Evolutionary conservation across 2,888 invertebrate species (phyloP).

Genomic region (Sylvicola cinctus): DNA sequence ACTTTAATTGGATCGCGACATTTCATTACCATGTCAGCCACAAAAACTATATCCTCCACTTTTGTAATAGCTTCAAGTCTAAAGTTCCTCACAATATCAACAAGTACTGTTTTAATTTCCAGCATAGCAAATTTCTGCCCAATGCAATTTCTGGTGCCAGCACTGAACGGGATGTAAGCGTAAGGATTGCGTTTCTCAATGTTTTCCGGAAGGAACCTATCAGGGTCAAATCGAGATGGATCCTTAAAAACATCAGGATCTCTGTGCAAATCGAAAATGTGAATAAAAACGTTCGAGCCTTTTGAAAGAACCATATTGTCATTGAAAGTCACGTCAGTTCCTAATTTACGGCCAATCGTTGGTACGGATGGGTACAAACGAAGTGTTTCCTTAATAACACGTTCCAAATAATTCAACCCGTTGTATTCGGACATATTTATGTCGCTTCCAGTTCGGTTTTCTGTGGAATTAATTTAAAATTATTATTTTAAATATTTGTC

Average conservation of each 20-base stretch:
- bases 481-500: constrained; percentile 32
- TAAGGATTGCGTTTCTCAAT: constrained; percentile 36
- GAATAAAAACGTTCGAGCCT: constrained; percentile 30
- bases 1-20: no score
- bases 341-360: constrained; percentile 22
- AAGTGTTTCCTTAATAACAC: constrained; percentile 32
- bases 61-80: constrained; percentile 31
- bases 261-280: constrained; percentile 40
- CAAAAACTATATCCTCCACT: constrained; percentile 31
- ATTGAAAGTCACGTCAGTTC: constrained; percentile 10
- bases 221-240: constrained; percentile 46
- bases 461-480: constrained; percentile 25
- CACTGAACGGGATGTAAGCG: constrained; percentile 47
- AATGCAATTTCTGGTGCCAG: constrained; percentile 37
- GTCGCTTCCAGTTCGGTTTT: no score
- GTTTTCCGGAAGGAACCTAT: constrained; percentile 46
- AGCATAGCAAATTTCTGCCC: constrained; percentile 36
- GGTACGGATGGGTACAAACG: constrained; percentile 33
- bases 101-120: constrained; percentile 34
- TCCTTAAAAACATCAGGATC: constrained; percentile 41
- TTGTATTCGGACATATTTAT: constrained; percentile 11
- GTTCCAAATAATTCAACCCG: constrained; percentile 27
- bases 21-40: constrained; percentile 30
- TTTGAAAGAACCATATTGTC: constrained; percentile 25
- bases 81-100: constrained; percentile 33